Evolutionary conservation across 2,797 vertebrate genomes (phyloP), one percentile per base, ranked within the genome.

Genomic region (Silurus aristotelis): DNA sequence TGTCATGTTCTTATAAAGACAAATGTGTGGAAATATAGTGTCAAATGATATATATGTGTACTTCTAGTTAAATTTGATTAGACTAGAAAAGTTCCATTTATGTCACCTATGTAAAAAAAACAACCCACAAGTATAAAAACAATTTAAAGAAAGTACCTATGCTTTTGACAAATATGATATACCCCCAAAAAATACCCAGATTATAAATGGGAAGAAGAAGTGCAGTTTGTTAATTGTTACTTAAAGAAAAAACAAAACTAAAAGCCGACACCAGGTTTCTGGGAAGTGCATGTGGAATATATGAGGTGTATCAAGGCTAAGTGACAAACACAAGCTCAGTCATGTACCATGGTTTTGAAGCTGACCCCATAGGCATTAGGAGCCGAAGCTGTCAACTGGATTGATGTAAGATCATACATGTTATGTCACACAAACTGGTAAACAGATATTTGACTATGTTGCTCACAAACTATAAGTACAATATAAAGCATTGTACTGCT

Each of bases 241-340:
- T 2, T 17, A 9, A 2, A 22, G 15, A n/a, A 66, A 31, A 31
- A 3, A 22, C 5, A 22, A n/a, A 13, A 20, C 25, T 17, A 52
- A 70, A 22, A 17, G 43, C 31, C 78, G 38, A 72, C 38, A 52
- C 31, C 2, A 68, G 79, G 78, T 86, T 86, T 76, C 38, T 67
- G 70, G 66, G 78, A 90, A 90, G 68, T 83, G 73, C 68, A 79
- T 93, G 89, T 85, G 90, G 92, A 91, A 38, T 66, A 75, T 14
- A 75, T 82, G 8, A 67, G 64, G 13, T 73, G 84, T 80, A 79
- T 19, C 15, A 64, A 8, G 19, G 52, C 43, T 48, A 25, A 27
- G 46, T 87, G 82, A 78, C 80, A 83, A 84, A 84, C 20, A 76
- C 90, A 85, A 72, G 89, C 27, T 83, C 67, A 61, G 70, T 84